These are phyloP conservation scores for Hoplias malabaricus DNA, from an alignment of 2,113 vertebrate species.

Conservation along the genomic window DNA sequence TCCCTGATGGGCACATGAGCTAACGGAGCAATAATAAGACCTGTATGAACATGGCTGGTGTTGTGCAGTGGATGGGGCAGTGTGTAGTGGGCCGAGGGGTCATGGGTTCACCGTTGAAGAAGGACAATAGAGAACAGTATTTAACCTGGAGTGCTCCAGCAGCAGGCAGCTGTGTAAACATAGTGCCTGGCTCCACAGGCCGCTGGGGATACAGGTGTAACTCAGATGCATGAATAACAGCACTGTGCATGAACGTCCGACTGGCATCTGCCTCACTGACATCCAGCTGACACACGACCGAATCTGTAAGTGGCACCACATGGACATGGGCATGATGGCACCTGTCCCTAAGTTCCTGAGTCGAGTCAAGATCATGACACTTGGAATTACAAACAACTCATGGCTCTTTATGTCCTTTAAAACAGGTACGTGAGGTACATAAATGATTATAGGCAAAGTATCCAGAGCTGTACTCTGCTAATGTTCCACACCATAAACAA, in stretches of 20 bases:
- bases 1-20: not conserved
- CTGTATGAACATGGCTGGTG: not conserved
- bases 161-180: constrained; percentile 71
- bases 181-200: not conserved
- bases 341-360: not conserved
- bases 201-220: constrained; percentile 53
- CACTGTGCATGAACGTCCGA: constrained; percentile 63
- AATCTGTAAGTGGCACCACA: constrained; percentile 31
- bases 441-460: too few species aligned
- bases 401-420: not conserved
- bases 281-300: constrained; percentile 1
- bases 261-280: constrained; percentile 41
- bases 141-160: constrained; percentile 48
- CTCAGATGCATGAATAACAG: constrained; percentile 65
- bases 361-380: not conserved
- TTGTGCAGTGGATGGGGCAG: constrained; percentile 3
- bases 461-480: not conserved
- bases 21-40: not conserved
- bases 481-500: not conserved
- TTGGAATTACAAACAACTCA: not conserved
- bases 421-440: too few species aligned
- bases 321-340: constrained; percentile 22
- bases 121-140: constrained; percentile 63
- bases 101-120: constrained; percentile 57
- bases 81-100: constrained; percentile 51